These are phyloP conservation scores for Rhinoraja longicauda DNA, from an alignment of 2,797 vertebrate genomes.

Conservation along the genomic window DNA sequence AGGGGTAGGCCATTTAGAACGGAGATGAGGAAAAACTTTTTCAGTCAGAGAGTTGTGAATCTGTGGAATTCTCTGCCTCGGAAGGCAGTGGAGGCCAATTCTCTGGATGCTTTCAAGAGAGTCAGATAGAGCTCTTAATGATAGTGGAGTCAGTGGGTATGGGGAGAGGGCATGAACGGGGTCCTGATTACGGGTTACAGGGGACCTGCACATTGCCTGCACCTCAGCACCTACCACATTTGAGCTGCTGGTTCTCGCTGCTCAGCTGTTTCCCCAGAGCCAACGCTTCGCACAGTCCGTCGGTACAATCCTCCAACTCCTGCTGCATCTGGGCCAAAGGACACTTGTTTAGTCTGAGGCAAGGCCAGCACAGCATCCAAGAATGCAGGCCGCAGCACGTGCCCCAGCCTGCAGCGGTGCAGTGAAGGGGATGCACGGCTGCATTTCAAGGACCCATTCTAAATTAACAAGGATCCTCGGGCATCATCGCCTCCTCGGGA, in stretches of 20 bases:
- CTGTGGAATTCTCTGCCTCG: no score
- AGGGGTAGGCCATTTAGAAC: no score
- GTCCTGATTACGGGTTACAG: no score
- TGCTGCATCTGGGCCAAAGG: slow-evolving; percentile 17
- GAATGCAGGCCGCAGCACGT: neutral
- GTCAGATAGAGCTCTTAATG: no score
- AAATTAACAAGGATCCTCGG: neutral
- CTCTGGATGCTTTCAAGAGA: no score
- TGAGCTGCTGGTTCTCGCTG: neutral
- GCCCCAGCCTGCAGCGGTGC: neutral
- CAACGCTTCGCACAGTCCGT: neutral
- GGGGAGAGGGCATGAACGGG: no score
- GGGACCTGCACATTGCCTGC: neutral
- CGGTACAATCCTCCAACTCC: neutral
- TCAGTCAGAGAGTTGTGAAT: no score
- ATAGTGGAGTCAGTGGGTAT: no score
- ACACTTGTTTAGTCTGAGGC: neutral
- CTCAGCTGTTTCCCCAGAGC: neutral
- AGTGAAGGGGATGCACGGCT: neutral
- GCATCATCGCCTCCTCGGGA: no score
- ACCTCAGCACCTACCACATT: neutral
- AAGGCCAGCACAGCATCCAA: neutral
- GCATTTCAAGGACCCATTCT: neutral
- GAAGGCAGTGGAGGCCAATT: no score
- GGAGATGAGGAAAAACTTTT: no score